phyloP scores from a whole-genome alignment of 2,797 vertebrate genomes.

The Clamator glandarius region DNA sequence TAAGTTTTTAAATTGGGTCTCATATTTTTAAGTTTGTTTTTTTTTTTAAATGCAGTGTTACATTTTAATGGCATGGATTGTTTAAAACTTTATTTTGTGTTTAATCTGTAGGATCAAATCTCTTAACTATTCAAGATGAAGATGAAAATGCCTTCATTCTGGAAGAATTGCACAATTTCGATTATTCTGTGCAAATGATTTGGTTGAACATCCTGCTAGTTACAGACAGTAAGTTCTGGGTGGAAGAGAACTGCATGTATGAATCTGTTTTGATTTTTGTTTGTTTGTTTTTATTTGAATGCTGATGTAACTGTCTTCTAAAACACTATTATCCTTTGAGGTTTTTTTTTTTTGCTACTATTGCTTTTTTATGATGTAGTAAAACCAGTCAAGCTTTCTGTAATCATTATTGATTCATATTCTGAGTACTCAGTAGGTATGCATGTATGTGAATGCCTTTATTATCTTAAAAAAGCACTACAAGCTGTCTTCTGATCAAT shows the following conservation, averaged over 20 bases:
- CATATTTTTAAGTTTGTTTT: background rate
- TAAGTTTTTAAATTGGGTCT: background rate
- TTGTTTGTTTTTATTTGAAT: background rate
- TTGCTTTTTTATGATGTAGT: background rate
- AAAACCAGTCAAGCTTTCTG: background rate
- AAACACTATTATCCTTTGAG: background rate
- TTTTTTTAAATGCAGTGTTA: background rate
- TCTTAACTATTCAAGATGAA: slow-evolving; percentile 87
- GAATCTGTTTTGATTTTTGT: background rate
- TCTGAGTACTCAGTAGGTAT: background rate
- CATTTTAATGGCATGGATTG: background rate
- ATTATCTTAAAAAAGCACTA: background rate
- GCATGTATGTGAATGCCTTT: background rate
- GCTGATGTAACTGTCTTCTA: background rate
- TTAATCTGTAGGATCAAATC: slow-evolving; percentile 83
- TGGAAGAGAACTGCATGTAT: background rate
- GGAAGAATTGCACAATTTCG: slow-evolving; percentile 83
- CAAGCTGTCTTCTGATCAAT: background rate
- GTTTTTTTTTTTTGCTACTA: background rate
- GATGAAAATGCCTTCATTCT: slow-evolving; percentile 88
- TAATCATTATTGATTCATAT: background rate
- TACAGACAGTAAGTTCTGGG: slow-evolving; percentile 82
- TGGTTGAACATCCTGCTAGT: slow-evolving; percentile 89
- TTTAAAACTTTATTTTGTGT: slow-evolving; percentile 21
- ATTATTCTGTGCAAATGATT: slow-evolving; percentile 81